Evolutionary conservation across 2,888 invertebrate species (phyloP), one percentile per base, ranked within the genome.

Genomic region (Atethmia centrago): DNA sequence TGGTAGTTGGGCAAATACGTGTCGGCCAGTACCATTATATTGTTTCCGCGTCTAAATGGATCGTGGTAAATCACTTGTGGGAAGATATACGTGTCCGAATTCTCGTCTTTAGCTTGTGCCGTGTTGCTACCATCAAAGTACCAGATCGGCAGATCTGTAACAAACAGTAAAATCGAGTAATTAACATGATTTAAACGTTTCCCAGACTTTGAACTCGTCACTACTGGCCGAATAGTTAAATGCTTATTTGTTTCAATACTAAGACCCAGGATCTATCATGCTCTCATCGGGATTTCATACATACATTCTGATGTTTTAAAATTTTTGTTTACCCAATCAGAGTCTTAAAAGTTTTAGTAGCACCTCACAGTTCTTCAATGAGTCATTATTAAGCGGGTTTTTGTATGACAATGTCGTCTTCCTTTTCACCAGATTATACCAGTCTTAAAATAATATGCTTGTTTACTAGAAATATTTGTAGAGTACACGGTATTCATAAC

Each of bases 41-140:
- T 97, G 90, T 97, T 97, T 74, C 97, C 97, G 42, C 98, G 97
- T 84, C 98, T 96, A 92, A 98, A 98, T 9, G 98, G 98, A 92
- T 98, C 98, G 71, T 97, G 97, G 94, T 98, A 99, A 88, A 99
- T 95, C 72, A 97, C 97, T 78, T 98, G 97, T 0, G 98, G 98
- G 88, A 98, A 97, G 66, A 98, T 94, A 89, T 97, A 98, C 74
- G 97, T 97, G 92, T 99, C 98, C 0, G 98, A 97, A 88, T 98
- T 97, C 74, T 97, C 97, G 1, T 97, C 95, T 55, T 93, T 94
- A 0, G 97, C 97, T 90, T 98, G 98, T 80, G 96, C 96, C 0
- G 98, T 98, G 73, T 97, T 97, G 88, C 97, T 97, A 67, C 98
- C 98, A 90, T 98, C 98, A 89, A 97, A 98, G 88, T 97, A 97